Evolutionary conservation across 2,113 vertebrate species (phyloP).

Genomic region (Neomonachus schauinslandi): DNA sequence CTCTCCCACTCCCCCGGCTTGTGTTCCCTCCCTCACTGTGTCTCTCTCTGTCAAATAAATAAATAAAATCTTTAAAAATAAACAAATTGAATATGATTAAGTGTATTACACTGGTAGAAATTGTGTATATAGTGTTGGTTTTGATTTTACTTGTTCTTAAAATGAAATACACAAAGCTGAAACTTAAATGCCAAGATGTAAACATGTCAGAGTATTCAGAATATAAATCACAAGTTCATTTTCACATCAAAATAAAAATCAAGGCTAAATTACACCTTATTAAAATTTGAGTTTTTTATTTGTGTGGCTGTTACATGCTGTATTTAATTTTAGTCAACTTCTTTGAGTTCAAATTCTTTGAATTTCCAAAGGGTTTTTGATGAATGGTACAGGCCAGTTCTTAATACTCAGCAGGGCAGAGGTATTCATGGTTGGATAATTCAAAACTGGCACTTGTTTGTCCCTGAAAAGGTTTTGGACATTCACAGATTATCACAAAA

Average conservation of each 20-base stretch:
- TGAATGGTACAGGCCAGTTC: background rate
- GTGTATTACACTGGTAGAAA: background rate
- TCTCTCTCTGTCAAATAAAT: too few species aligned
- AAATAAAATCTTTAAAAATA: too few species aligned
- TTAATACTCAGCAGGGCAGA: background rate
- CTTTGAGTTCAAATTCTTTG: background rate
- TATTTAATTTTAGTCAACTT: conserved; percentile 34
- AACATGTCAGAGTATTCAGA: background rate
- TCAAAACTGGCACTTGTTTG: background rate
- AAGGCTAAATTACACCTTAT: background rate
- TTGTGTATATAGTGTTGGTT: background rate
- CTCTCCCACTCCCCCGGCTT: too few species aligned
- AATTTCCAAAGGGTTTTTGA: conserved; percentile 43
- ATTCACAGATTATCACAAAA: conserved; percentile 26
- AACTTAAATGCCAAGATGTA: background rate
- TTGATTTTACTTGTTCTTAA: conserved; percentile 62
- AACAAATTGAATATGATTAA: conserved; percentile 41
- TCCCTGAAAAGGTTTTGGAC: conserved; percentile 22
- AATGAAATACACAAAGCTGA: conserved; percentile 14
- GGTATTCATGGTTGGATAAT: background rate
- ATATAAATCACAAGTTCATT: conserved; percentile 18
- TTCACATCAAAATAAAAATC: conserved; percentile 42
- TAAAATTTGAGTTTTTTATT: background rate
- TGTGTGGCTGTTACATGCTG: background rate
- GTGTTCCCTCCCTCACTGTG: too few species aligned